Percentiles rank a stretch among this genome's conserved stretches.
Conservation (phyloP, 2,888 invertebrate species). For the Ectropis crepuscularia region DNA sequence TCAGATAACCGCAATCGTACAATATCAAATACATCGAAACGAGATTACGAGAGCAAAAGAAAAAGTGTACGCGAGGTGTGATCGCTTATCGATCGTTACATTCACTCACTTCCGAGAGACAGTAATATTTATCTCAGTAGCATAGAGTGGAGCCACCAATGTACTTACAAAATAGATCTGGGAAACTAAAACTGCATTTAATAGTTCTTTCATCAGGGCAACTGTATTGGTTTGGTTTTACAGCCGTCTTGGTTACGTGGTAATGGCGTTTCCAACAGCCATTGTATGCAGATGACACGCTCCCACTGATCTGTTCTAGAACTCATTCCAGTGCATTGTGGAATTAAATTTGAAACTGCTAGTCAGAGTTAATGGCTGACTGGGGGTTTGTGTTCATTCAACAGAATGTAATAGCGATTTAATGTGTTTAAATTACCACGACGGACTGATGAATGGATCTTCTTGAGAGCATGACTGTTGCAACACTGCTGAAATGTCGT, state of each 20-base stretch:
- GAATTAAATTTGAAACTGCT: constrained; percentile 33
- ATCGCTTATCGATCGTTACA: constrained; percentile 56
- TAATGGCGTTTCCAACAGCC: constrained; percentile 28
- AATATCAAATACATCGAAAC: constrained; percentile 31
- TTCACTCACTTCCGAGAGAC: constrained; percentile 51
- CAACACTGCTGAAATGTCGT: too few species aligned
- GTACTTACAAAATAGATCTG: constrained; percentile 1
- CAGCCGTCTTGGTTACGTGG: constrained; percentile 16
- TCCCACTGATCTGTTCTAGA: constrained; percentile 15
- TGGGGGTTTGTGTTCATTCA: too few species aligned
- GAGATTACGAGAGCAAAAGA: constrained; percentile 59
- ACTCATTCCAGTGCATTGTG: constrained; percentile 23
- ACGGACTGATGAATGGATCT: too few species aligned
- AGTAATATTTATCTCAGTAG: constrained; percentile 8
- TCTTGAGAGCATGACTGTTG: too few species aligned
- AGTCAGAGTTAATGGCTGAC: too few species aligned
- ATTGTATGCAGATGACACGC: constrained; percentile 52
- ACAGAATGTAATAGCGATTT: too few species aligned
- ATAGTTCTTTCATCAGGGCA: neutral
- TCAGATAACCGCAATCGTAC: constrained; percentile 34
- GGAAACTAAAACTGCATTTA: neutral
- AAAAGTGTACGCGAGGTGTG: constrained; percentile 55
- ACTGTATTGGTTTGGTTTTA: neutral
- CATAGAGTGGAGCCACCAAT: neutral
- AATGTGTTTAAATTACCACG: too few species aligned